Conservation (phyloP, 1,140 invertebrate species). For the Plectrocnemia conspersa region DNA sequence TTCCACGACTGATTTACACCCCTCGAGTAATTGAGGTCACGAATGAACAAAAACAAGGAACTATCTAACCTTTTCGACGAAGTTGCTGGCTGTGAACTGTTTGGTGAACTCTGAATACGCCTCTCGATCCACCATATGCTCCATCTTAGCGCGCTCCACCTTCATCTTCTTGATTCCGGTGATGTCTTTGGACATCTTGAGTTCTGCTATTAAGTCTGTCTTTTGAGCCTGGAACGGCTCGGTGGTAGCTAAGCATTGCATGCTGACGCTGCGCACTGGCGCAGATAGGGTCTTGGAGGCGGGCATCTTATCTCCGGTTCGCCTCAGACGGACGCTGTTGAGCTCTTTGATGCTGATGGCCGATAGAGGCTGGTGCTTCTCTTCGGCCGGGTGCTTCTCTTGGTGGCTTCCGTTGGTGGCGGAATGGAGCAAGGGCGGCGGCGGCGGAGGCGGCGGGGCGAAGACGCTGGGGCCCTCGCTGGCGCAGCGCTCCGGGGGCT, state of each 20-base stretch:
- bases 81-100: conserved; percentile 79
- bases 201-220: conserved; percentile 81
- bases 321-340: conserved; percentile 72
- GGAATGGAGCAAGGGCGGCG: conserved; percentile 47
- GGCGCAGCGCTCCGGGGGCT: conserved; percentile 43
- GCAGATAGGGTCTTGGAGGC: conserved; percentile 75
- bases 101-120: conserved; percentile 76
- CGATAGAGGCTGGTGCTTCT: conserved; percentile 65
- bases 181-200: conserved; percentile 86
- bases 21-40: too few species aligned
- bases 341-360: conserved; percentile 82
- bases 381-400: conserved; percentile 34
- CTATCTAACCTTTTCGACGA: conserved; percentile 85
- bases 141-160: conserved; percentile 76
- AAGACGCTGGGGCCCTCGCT: conserved; percentile 52
- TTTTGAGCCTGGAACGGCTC: conserved; percentile 72
- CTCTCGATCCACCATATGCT: conserved; percentile 73
- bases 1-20: too few species aligned
- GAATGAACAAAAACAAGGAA: too few species aligned
- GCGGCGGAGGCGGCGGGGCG: conserved; percentile 49
- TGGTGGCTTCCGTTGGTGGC: conserved; percentile 42
- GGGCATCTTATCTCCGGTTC: conserved; percentile 68
- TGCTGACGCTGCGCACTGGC: conserved; percentile 65
- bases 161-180: conserved; percentile 86
- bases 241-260: conserved; percentile 63